These are phyloP conservation scores for Epirrita christyi DNA, from an alignment of 2,888 invertebrate genomes.

Conservation along the genomic window DNA sequence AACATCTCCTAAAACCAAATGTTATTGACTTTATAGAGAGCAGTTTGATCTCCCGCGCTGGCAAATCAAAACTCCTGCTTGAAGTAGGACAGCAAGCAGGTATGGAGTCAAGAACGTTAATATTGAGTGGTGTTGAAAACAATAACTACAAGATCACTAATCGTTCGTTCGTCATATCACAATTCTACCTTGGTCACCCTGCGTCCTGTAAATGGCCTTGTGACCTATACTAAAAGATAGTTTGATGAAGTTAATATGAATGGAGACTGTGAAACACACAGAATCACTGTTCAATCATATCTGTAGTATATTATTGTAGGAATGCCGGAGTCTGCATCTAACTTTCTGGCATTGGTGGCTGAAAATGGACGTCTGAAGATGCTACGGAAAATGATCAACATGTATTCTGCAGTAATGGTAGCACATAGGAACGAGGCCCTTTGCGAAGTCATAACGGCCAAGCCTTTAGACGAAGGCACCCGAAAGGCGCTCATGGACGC, in stretches of 20 bases:
- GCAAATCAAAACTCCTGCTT: conserved; percentile 59
- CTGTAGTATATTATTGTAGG: conserved; percentile 43
- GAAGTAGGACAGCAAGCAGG: conserved; percentile 57
- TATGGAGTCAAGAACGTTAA: conserved; percentile 35
- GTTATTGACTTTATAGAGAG: conserved; percentile 66
- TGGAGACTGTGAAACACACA: no score
- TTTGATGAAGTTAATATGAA: no score
- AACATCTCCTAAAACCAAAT: conserved; percentile 57
- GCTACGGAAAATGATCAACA: conserved; percentile 60
- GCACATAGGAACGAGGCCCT: conserved; percentile 70
- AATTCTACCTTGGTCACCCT: no score
- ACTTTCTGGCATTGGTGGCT: conserved; percentile 66
- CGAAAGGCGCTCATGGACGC: conserved; percentile 56
- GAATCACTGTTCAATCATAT: not conserved
- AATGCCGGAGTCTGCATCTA: conserved; percentile 59
- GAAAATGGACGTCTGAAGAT: conserved; percentile 70
- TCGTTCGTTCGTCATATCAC: no score
- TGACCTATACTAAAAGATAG: no score
- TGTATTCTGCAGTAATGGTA: conserved; percentile 66
- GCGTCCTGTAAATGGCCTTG: no score
- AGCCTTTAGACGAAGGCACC: conserved; percentile 56
- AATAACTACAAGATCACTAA: no score
- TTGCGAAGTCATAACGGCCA: conserved; percentile 73
- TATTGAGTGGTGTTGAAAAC: no score
- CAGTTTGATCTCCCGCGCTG: conserved; percentile 57